A percentile compares a stretch with the other conserved stretches of the same genome.
These are phyloP conservation scores for Romanogobio albipinnatus DNA, from an alignment of 2,113 vertebrate genomes.

Conservation along the genomic window DNA sequence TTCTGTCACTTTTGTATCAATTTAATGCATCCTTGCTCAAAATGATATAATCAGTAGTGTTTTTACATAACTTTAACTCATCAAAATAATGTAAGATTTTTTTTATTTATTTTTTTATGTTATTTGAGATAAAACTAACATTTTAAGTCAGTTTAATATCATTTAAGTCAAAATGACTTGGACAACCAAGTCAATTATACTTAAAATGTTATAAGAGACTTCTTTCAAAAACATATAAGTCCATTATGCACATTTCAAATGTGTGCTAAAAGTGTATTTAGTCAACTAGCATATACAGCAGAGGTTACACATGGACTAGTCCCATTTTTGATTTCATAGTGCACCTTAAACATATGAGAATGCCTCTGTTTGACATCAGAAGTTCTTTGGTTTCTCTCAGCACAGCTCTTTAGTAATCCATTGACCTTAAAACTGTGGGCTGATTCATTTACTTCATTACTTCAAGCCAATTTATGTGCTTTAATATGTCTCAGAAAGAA, in stretches of 20 bases:
- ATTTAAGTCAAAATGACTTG: too few species aligned
- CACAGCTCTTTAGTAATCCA: constrained; percentile 62
- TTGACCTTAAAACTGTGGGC: constrained; percentile 59
- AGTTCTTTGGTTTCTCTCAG: constrained; percentile 65
- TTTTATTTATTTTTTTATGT: too few species aligned
- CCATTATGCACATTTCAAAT: neutral
- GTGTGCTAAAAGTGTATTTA: neutral
- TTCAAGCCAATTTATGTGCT: constrained; percentile 59
- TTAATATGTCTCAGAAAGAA: constrained; percentile 70
- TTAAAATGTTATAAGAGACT: too few species aligned
- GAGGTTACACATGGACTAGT: neutral
- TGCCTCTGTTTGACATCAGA: constrained; percentile 56
- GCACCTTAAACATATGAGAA: neutral
- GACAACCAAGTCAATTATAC: too few species aligned
- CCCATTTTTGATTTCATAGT: neutral
- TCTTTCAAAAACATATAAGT: neutral
- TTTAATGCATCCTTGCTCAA: neutral
- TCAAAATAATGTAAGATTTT: too few species aligned
- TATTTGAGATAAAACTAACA: too few species aligned
- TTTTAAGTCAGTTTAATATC: too few species aligned
- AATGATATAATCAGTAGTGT: too few species aligned
- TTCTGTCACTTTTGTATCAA: neutral
- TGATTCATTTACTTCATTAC: constrained; percentile 72
- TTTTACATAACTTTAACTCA: too few species aligned
- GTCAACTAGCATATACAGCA: neutral